phyloP scores from a whole-genome alignment of 2,113 vertebrate genomes.

The Arenaria interpres region DNA sequence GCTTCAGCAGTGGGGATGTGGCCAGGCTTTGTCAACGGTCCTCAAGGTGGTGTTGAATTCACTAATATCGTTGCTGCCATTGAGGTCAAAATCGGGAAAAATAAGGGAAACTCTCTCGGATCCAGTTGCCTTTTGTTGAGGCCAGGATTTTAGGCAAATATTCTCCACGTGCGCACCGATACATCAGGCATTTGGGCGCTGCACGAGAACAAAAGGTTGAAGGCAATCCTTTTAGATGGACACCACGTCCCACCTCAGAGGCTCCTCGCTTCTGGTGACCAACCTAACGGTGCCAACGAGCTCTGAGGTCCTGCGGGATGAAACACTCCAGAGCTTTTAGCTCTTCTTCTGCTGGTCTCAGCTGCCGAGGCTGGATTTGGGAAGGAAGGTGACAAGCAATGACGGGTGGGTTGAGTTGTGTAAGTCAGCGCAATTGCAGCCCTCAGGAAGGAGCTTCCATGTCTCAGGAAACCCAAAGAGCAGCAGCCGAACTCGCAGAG shows the following conservation, averaged over 20 bases:
- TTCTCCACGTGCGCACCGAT: rapidly evolving
- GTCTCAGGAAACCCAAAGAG: background rate
- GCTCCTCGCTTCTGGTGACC: background rate
- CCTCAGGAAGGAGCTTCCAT: rapidly evolving
- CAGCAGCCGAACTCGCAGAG: background rate
- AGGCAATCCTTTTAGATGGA: background rate
- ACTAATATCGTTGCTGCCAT: rapidly evolving
- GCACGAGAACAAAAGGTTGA: background rate
- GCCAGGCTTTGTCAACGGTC: background rate
- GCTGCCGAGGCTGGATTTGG: rapidly evolving
- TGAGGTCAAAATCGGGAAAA: background rate
- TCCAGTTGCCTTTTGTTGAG: background rate
- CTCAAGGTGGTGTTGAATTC: background rate
- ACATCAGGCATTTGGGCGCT: rapidly evolving
- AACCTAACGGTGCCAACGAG: no score
- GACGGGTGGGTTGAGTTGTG: rapidly evolving
- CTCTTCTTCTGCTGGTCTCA: background rate
- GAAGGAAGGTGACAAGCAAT: background rate
- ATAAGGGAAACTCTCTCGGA: background rate
- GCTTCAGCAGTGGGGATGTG: background rate
- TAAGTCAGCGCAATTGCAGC: background rate
- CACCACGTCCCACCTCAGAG: background rate
- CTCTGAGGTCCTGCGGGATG: background rate
- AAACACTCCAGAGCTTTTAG: background rate
- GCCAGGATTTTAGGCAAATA: background rate